Percentiles rank a stretch among this genome's conserved stretches.
Evolutionary conservation across 2,113 vertebrate species (phyloP).

Genomic region (Theristicus caerulescens): DNA sequence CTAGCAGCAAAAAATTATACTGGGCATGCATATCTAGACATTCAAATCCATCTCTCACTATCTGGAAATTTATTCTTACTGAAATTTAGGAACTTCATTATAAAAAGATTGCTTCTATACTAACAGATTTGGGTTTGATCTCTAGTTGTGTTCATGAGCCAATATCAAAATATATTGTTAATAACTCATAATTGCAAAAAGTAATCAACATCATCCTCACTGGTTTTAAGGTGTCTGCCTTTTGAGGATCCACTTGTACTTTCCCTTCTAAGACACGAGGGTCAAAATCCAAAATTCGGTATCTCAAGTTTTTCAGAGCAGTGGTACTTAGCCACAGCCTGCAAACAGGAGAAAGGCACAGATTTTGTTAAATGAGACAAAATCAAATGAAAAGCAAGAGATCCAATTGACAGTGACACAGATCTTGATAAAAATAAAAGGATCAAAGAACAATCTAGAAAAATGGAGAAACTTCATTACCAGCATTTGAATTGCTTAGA

Average conservation of each 20-base stretch:
- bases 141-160: not conserved
- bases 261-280: conserved; percentile 85
- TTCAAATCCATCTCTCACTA: not conserved
- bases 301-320: conserved; percentile 79
- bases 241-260: conserved; percentile 78
- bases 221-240: conserved; percentile 80
- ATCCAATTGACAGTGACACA: not conserved
- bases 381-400: not conserved
- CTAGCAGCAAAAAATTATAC: not conserved
- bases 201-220: conserved; percentile 72
- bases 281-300: conserved; percentile 87
- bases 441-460: not conserved
- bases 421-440: not conserved
- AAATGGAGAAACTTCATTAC: not conserved
- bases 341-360: conserved; percentile 1
- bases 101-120: not conserved
- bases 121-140: not conserved
- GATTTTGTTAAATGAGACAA: not conserved
- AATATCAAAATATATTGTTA: not conserved
- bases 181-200: not conserved
- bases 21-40: not conserved
- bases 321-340: conserved; percentile 86
- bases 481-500: not conserved
- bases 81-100: not conserved
- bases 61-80: not conserved